phyloP scores from a whole-genome alignment of 2,797 vertebrate species.

The Arctocebus calabarensis region DNA sequence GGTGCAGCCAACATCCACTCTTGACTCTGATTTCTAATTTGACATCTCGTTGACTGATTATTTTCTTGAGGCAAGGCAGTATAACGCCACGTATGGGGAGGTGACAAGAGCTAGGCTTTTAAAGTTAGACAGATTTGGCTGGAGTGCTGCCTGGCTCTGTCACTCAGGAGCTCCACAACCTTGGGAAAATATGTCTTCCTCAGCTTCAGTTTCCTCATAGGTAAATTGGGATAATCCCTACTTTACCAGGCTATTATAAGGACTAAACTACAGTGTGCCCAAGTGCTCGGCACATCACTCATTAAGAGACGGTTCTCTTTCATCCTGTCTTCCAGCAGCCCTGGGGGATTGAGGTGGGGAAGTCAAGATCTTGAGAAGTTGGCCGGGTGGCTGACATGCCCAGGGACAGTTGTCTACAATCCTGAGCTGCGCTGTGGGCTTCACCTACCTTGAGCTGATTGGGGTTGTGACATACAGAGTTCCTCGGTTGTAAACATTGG shows the following conservation, averaged over 20 bases:
- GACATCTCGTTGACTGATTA: background rate
- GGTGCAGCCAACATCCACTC: background rate
- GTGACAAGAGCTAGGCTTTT: slow-evolving; percentile 41
- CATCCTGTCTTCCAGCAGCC: background rate
- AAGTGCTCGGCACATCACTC: background rate
- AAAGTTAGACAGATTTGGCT: slow-evolving; percentile 31
- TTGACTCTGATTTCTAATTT: background rate
- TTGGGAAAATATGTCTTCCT: background rate
- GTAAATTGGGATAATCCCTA: background rate
- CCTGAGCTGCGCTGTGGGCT: background rate
- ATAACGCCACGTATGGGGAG: background rate
- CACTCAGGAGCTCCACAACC: background rate
- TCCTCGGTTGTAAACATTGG: background rate
- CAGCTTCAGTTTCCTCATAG: background rate
- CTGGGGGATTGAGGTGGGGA: background rate
- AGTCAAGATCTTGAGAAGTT: background rate
- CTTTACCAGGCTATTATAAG: background rate
- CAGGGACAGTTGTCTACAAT: background rate
- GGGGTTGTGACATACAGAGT: background rate
- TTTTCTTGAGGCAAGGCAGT: background rate
- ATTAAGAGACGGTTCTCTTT: background rate
- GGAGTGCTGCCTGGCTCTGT: background rate
- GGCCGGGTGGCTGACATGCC: background rate
- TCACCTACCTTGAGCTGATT: rapidly evolving
- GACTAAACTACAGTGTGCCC: background rate